Conservation (phyloP, 2,888 invertebrate species). For the Chymomyza amoena region DNA sequence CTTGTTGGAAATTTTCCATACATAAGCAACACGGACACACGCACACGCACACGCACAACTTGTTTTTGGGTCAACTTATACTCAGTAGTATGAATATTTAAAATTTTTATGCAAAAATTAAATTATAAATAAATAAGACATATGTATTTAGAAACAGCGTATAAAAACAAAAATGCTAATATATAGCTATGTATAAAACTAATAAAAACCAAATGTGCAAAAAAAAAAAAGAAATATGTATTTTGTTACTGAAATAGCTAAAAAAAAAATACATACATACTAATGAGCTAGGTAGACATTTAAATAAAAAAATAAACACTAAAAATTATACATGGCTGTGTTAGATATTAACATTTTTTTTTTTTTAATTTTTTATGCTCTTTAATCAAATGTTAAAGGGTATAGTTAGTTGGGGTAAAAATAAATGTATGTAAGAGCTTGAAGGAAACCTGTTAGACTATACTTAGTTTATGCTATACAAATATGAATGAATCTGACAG, state of each 20-base stretch:
- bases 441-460: too few relatives aligned
- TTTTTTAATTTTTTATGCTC: neutral
- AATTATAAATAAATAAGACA: neutral
- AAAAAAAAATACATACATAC: constrained; percentile 14
- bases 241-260: constrained; percentile 28
- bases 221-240: constrained; percentile 33
- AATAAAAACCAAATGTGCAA: constrained; percentile 63
- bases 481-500: too few relatives aligned
- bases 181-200: constrained; percentile 7
- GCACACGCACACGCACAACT: neutral
- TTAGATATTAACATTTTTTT: neutral
- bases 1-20: constrained; percentile 1
- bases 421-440: too few relatives aligned
- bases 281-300: neutral
- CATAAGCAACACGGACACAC: neutral
- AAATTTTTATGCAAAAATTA: neutral
- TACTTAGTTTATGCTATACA: too few relatives aligned
- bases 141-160: constrained; percentile 11
- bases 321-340: neutral
- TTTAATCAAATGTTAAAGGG: too few relatives aligned
- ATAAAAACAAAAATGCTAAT: constrained; percentile 24
- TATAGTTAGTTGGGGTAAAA: too few relatives aligned
- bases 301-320: neutral
- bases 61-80: constrained; percentile 1
- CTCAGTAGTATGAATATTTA: neutral